Evolutionary conservation across 2,113 vertebrate genomes (phyloP).

Genomic region (Gallinago jamesoni): DNA sequence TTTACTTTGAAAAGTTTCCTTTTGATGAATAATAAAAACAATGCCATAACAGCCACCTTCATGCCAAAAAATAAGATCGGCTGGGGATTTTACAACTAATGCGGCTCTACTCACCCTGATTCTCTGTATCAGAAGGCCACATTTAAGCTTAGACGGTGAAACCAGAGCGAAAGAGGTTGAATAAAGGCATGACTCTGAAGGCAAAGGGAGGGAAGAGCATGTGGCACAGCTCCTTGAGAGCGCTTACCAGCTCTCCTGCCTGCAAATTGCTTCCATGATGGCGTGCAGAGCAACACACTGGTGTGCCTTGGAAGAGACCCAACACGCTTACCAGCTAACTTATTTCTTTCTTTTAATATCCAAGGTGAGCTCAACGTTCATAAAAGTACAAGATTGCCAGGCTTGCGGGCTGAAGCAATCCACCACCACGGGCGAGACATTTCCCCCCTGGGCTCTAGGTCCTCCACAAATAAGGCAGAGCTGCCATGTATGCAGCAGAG

Average conservation of each 20-base stretch:
- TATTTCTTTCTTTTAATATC: constrained; percentile 12
- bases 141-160: not conserved
- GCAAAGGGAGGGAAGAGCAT: not conserved
- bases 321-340: not conserved
- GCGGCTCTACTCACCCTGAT: constrained; percentile 26
- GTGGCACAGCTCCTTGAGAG: not conserved
- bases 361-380: constrained; percentile 13
- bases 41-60: constrained; percentile 27
- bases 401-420: not conserved
- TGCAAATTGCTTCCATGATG: constrained; percentile 26
- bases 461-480: not conserved
- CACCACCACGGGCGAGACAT: not conserved
- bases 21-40: constrained; percentile 72
- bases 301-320: constrained; percentile 22
- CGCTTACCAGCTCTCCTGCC: not conserved
- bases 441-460: not conserved
- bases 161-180: not conserved
- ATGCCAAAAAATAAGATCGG: constrained; percentile 48
- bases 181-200: not conserved
- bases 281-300: not conserved
- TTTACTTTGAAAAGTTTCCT: constrained; percentile 69
- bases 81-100: constrained; percentile 43
- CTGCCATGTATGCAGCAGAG: not conserved
- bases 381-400: not conserved
- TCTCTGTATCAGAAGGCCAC: constrained; percentile 30